These are phyloP conservation scores for Pseudocheirus occidentalis DNA, from an alignment of 2,797 vertebrate species.

Conservation along the genomic window DNA sequence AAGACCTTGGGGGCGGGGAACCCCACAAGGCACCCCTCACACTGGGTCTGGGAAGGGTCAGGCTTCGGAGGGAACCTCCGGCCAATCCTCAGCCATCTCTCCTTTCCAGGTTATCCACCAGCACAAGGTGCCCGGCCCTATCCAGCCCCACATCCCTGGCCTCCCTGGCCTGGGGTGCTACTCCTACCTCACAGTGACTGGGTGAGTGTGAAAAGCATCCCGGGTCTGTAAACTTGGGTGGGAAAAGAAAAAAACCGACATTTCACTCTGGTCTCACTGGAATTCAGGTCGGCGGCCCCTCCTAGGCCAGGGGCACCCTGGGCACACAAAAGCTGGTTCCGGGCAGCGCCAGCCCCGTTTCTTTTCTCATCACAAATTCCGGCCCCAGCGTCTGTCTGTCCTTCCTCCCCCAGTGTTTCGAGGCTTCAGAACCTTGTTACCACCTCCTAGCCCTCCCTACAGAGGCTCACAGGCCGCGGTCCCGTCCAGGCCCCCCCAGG, in stretches of 20 bases:
- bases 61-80: too few relatives aligned
- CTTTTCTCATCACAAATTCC: not conserved
- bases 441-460: not conserved
- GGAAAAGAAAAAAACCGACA: not conserved
- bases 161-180: too few relatives aligned
- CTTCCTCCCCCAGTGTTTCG: slow-evolving; percentile 10
- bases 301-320: not conserved
- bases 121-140: too few relatives aligned
- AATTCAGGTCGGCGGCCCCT: not conserved
- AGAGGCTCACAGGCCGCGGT: not conserved
- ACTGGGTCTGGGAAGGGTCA: too few relatives aligned
- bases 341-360: not conserved
- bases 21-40: too few relatives aligned
- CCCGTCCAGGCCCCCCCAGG: too few relatives aligned
- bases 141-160: too few relatives aligned
- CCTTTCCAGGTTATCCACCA: not conserved
- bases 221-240: not conserved
- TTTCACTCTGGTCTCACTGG: not conserved
- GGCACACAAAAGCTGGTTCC: not conserved
- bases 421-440: slow-evolving; percentile 19
- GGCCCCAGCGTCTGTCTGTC: not conserved
- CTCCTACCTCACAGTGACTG: too few relatives aligned
- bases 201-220: too few relatives aligned
- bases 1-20: too few relatives aligned
- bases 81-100: too few relatives aligned